These are phyloP conservation scores for Agrochola lychnidis DNA, from an alignment of 2,888 invertebrate species.

Conservation along the genomic window DNA sequence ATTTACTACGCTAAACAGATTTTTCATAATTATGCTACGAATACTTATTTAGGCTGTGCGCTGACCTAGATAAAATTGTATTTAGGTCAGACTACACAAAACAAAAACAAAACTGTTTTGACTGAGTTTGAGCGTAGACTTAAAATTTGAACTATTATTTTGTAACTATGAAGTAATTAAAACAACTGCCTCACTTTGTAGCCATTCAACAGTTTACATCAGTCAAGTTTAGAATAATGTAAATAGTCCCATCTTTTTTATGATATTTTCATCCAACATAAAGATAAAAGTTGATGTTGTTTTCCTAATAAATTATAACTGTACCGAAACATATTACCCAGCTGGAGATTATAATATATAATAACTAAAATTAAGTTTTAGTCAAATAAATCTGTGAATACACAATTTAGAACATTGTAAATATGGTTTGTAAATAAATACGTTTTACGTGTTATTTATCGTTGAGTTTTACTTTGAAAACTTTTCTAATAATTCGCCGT, in stretches of 20 bases:
- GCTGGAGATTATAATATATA: slow-evolving; percentile 47
- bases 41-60: background rate
- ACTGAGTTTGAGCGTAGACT: background rate
- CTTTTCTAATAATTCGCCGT: too few species aligned
- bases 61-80: background rate
- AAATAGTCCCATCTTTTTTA: slow-evolving; percentile 56
- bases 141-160: background rate
- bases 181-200: background rate
- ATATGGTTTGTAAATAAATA: slow-evolving; percentile 88
- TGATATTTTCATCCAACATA: slow-evolving; percentile 43
- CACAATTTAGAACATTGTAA: slow-evolving; percentile 74
- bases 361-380: slow-evolving; percentile 47
- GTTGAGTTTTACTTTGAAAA: slow-evolving; percentile 69
- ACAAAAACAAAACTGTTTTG: background rate
- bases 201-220: slow-evolving; percentile 14
- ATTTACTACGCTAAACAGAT: background rate
- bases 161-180: background rate
- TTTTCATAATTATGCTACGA: background rate
- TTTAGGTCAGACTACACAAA: background rate
- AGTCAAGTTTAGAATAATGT: slow-evolving; percentile 39
- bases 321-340: slow-evolving; percentile 54
- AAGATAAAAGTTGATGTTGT: slow-evolving; percentile 53
- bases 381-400: slow-evolving; percentile 69
- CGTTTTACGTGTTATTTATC: slow-evolving; percentile 84
- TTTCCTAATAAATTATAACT: slow-evolving; percentile 55